Conservation (phyloP, 2,797 vertebrate species). For the Acipenser transmontanus region DNA sequence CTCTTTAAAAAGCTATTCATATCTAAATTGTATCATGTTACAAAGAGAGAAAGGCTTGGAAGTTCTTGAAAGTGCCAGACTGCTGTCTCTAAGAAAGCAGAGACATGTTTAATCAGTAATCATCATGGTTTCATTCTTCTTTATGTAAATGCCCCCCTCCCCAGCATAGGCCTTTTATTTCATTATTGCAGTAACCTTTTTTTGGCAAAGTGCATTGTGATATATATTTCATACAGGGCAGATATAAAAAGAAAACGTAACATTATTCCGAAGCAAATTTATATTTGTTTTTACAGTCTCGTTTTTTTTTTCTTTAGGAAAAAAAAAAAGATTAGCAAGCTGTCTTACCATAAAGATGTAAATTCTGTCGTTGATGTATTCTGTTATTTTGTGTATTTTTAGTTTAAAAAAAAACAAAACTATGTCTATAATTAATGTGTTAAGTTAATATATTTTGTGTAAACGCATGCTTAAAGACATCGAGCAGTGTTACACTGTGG, state of each 20-base stretch:
- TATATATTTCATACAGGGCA: slow-evolving; percentile 59
- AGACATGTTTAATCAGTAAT: not conserved
- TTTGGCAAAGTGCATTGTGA: slow-evolving; percentile 37
- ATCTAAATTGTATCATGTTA: not conserved
- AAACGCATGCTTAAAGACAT: slow-evolving; percentile 60
- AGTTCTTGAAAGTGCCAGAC: slow-evolving; percentile 1
- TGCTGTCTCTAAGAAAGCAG: slow-evolving; percentile 3
- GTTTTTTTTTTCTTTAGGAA: slow-evolving; percentile 24
- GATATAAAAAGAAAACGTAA: slow-evolving; percentile 43
- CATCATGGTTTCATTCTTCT: not conserved
- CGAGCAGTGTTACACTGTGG: slow-evolving; percentile 51
- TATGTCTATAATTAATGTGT: slow-evolving; percentile 59
- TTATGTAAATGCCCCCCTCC: not conserved
- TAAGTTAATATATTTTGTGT: slow-evolving; percentile 70
- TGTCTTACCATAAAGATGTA: slow-evolving; percentile 64
- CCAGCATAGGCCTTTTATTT: not conserved
- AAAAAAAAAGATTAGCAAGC: slow-evolving; percentile 49
- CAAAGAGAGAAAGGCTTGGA: not conserved
- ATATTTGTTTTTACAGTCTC: slow-evolving; percentile 70
- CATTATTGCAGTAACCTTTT: slow-evolving; percentile 8
- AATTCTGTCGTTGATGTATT: slow-evolving; percentile 40
- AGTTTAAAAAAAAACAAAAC: slow-evolving; percentile 29
- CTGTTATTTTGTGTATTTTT: slow-evolving; percentile 34
- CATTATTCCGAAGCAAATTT: slow-evolving; percentile 52
- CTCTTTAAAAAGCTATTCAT: not conserved